Conservation (phyloP, 2,888 invertebrate species). For the Ochropacha duplaris region DNA sequence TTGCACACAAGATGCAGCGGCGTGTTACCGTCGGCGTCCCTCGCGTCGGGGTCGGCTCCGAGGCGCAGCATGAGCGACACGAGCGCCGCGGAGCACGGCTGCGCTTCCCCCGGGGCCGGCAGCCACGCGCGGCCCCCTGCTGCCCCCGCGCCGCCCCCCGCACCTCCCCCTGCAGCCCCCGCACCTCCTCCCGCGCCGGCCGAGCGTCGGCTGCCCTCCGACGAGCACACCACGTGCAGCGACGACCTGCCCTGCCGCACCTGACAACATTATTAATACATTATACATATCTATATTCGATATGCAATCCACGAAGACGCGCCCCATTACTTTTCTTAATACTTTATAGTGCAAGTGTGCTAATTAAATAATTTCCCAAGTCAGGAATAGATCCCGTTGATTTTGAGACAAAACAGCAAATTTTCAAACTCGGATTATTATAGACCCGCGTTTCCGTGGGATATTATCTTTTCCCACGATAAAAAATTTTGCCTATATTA, state of each 20-base stretch:
- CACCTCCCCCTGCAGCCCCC: slow-evolving; percentile 88
- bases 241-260: slow-evolving; percentile 87
- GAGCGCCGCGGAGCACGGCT: slow-evolving; percentile 52
- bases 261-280: no score
- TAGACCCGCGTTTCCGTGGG: no score
- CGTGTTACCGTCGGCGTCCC: slow-evolving; percentile 93
- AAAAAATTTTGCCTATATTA: no score
- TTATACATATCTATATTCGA: no score
- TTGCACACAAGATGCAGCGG: slow-evolving; percentile 93
- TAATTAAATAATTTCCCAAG: no score
- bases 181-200: slow-evolving; percentile 79
- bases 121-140: slow-evolving; percentile 87
- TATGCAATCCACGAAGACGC: no score
- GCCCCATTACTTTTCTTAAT: no score
- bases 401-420: no score
- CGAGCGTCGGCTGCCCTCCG: slow-evolving; percentile 77
- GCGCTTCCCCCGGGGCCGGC: slow-evolving; percentile 86
- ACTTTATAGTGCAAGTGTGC: no score
- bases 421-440: no score
- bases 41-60: slow-evolving; percentile 91
- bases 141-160: slow-evolving; percentile 85
- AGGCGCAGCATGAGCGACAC: slow-evolving; percentile 90
- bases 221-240: slow-evolving; percentile 92
- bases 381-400: no score
- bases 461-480: no score